Evolutionary conservation across 2,797 vertebrate species (phyloP).

Genomic region (Pagetopsis macropterus): DNA sequence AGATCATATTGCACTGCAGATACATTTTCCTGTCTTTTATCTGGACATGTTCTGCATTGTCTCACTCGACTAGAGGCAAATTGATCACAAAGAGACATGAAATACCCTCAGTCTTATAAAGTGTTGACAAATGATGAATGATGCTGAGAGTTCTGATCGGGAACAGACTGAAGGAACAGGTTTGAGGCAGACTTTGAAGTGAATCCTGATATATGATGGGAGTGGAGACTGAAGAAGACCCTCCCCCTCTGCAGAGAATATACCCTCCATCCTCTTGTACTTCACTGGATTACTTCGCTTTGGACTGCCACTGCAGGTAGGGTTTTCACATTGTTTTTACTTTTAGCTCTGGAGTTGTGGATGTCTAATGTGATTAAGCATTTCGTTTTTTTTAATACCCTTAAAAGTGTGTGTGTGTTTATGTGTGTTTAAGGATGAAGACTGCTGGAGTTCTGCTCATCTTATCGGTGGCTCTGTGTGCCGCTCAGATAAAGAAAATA

Average conservation of each 20-base stretch:
- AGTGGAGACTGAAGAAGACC: slow-evolving; percentile 23
- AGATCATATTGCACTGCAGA: neutral
- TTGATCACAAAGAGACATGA: too few species aligned
- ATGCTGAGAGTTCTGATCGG: neutral
- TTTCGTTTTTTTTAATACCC: too few species aligned
- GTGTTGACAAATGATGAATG: too few species aligned
- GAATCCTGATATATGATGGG: slow-evolving; percentile 23
- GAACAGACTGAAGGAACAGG: neutral
- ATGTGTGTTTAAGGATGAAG: slow-evolving; percentile 64
- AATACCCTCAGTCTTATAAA: neutral
- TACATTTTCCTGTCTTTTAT: neutral
- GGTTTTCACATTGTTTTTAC: neutral
- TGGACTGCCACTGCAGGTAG: neutral
- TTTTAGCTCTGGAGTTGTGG: neutral
- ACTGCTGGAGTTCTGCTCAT: slow-evolving; percentile 62
- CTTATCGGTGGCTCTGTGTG: slow-evolving; percentile 59
- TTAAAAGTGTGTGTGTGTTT: neutral
- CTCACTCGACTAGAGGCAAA: neutral
- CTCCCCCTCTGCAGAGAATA: slow-evolving; percentile 27
- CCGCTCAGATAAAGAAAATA: slow-evolving; percentile 65
- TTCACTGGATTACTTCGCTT: neutral
- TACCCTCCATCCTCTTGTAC: neutral
- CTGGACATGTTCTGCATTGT: neutral
- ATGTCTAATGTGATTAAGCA: too few species aligned
- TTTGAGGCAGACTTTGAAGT: slow-evolving; percentile 1